A percentile compares a stretch with the other conserved stretches of the same genome.
phyloP scores from a whole-genome alignment of 1,140 invertebrate genomes.

The Belonocnema kinseyi region DNA sequence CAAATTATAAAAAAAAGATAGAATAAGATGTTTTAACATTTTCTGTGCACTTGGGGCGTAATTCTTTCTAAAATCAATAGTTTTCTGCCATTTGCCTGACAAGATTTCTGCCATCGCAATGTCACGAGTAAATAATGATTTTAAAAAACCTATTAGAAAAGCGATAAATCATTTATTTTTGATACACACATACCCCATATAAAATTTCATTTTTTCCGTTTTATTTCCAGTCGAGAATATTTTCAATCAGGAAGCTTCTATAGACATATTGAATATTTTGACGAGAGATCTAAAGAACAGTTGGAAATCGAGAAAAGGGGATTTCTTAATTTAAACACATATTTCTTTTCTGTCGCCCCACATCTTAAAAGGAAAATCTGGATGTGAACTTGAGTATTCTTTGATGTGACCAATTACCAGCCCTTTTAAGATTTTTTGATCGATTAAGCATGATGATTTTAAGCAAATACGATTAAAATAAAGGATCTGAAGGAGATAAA shows the following conservation, averaged over 20 bases:
- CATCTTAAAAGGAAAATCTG: not conserved
- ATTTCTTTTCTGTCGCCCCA: not conserved
- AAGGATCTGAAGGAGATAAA: not conserved
- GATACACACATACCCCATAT: not conserved
- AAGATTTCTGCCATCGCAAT: not conserved
- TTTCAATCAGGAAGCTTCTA: not conserved
- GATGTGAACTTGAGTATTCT: not conserved
- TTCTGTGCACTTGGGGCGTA: too few relatives aligned
- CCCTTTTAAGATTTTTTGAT: not conserved
- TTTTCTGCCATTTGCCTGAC: too few relatives aligned
- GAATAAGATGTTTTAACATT: too few relatives aligned
- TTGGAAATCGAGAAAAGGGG: not conserved
- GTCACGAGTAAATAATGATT: not conserved
- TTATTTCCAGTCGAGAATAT: not conserved
- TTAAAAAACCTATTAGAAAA: not conserved
- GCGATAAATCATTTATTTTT: not conserved
- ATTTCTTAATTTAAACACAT: not conserved
- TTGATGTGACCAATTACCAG: slow-evolving; percentile 15
- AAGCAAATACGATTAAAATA: slow-evolving; percentile 17
- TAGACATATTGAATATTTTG: not conserved
- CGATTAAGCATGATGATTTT: slow-evolving; percentile 1
- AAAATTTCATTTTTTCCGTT: not conserved
- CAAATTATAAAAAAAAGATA: too few relatives aligned
- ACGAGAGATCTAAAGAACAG: not conserved
- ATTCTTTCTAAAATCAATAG: too few relatives aligned